Base-by-base conservation (phyloP, 2,888 invertebrate species). In the Microplitis manilae region DNA sequence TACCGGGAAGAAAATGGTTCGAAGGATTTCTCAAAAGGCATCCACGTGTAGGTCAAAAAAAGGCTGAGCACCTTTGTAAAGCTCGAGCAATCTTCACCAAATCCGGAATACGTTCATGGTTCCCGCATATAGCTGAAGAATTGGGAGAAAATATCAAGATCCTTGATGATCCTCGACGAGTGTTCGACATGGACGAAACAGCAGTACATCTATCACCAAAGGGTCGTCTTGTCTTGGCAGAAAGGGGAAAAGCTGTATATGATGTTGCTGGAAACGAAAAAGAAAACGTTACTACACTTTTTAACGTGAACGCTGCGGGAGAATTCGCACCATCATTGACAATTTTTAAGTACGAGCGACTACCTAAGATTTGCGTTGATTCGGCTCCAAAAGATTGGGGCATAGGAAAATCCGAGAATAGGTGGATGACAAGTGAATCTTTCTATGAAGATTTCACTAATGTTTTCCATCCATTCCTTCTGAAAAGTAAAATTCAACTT, bases 101-200 rank as follows among this genome's bases (percentile, higher is more conserved):
- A 73, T 30, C 75, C 6, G 73, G 79, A 41, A 81, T 83, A 17
- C 77, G 80, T 64, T 70, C 60, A 6, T 84, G 82, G 82, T 84
- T 83, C 71, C 8, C 77, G 5, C 78, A 83, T 61, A 72, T 79
- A 30, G 67, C 59, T 59, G 70, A 41, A 17, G 69, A 81, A 41
- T 70, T 84, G 6, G 76, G 71, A 6, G 79, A 79, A 73, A 74
- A 79, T 30, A 9, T 77, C 5, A 50, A 79, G 17, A 80, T 82
- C 6, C 61, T 83, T 64, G 13, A 83, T 60, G 78, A 82, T 70
- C 79, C 81, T 73, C 79, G 78, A 17, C 62, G 83, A 38, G 75
- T 84, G 6, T 84, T 81, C 67, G 80, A 84, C 77, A 80, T 83
- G 80, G 83, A 85, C 69, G 83, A 85, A 80, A 83, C 83, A 0